Percentiles rank a stretch among this genome's conserved stretches.
These are phyloP conservation scores for Melanotaenia duboulayi DNA, from an alignment of 2,113 vertebrate genomes.

Conservation along the genomic window DNA sequence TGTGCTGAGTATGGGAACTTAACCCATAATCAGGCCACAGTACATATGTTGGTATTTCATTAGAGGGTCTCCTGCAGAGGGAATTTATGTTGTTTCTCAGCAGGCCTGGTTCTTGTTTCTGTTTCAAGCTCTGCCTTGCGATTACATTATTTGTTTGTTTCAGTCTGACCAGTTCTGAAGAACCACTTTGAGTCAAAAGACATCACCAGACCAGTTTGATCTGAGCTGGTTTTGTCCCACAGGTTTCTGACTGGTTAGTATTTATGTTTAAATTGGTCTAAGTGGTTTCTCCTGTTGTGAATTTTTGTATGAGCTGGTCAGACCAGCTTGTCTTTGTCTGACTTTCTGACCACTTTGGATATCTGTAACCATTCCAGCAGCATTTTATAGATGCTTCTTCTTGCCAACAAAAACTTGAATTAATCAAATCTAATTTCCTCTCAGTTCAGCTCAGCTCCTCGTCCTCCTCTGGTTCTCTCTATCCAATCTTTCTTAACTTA, in stretches of 20 bases:
- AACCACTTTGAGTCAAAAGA: too few relatives aligned
- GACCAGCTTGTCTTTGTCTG: neutral
- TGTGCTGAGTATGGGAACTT: neutral
- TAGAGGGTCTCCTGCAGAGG: neutral
- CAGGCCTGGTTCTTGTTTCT: neutral
- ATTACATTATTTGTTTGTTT: neutral
- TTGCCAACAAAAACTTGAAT: constrained; percentile 1
- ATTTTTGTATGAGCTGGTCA: neutral
- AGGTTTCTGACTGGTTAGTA: too few relatives aligned
- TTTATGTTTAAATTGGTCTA: too few relatives aligned
- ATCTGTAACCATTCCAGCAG: too few relatives aligned
- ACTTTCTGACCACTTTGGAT: neutral
- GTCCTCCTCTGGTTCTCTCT: neutral
- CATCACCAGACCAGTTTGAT: neutral
- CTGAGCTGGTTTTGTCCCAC: neutral
- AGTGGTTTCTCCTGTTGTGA: too few relatives aligned
- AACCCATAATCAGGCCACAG: neutral
- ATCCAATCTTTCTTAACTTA: neutral
- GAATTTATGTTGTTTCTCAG: neutral
- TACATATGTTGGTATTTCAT: neutral
- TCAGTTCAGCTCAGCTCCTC: neutral
- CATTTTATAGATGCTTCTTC: neutral
- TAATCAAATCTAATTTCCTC: constrained; percentile 1
- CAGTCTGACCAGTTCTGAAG: neutral
- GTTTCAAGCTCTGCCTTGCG: neutral